A percentile compares a stretch with the other conserved stretches of the same genome.
Evolutionary conservation across 1,140 invertebrate species (phyloP).

Genomic region (Bathynomus jamesi): DNA sequence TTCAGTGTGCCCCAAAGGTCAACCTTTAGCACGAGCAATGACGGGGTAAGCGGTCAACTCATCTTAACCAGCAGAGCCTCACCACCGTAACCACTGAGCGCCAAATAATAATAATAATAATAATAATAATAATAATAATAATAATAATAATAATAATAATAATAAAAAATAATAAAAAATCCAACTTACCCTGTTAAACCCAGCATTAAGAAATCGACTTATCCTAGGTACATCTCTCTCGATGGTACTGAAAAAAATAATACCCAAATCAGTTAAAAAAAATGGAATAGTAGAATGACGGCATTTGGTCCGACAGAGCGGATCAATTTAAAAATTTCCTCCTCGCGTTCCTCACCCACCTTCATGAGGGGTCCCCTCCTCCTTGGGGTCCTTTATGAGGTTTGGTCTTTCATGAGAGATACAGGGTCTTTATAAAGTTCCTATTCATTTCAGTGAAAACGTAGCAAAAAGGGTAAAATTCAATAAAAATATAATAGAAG

Average conservation of each 20-base stretch:
- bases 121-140: neutral
- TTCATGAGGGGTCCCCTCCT: too few species aligned
- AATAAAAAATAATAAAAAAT: neutral
- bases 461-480: too few species aligned
- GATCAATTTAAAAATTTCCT: too few species aligned
- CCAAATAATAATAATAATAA: neutral
- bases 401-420: too few species aligned
- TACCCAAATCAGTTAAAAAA: too few species aligned
- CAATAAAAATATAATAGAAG: too few species aligned
- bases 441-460: too few species aligned
- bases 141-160: neutral
- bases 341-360: too few species aligned
- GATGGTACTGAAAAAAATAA: conserved; percentile 38
- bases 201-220: conserved; percentile 42
- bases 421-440: too few species aligned
- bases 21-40: neutral
- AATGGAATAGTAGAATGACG: too few species aligned
- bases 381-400: too few species aligned
- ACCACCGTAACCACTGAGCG: neutral
- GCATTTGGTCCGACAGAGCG: too few species aligned
- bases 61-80: neutral
- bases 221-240: conserved; percentile 44
- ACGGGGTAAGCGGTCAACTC: neutral
- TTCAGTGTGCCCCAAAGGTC: neutral
- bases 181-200: conserved; percentile 44